Conservation (phyloP, 2,113 vertebrate genomes). For the Crocuta crocuta region DNA sequence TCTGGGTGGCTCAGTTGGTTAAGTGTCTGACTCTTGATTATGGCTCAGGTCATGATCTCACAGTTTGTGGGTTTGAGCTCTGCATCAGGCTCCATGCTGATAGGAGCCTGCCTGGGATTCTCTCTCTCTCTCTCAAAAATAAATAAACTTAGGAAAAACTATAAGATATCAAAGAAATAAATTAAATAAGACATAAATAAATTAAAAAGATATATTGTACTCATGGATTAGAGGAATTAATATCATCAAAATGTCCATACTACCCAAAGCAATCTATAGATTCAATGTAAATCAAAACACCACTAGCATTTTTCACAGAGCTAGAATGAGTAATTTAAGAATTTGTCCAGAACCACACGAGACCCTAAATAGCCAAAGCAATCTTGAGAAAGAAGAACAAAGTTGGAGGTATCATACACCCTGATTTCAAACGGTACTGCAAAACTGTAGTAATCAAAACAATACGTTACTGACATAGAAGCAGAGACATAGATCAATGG, state of each 20-base stretch:
- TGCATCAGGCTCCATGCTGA: too few relatives aligned
- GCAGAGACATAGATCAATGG: not conserved
- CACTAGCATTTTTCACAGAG: not conserved
- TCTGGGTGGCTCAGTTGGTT: too few relatives aligned
- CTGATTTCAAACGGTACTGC: not conserved
- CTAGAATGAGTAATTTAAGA: not conserved
- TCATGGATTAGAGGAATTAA: not conserved
- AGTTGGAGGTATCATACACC: not conserved
- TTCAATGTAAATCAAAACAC: not conserved
- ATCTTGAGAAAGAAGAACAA: not conserved
- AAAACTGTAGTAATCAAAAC: not conserved
- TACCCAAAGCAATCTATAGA: not conserved
- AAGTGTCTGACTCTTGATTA: too few relatives aligned
- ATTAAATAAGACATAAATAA: not conserved
- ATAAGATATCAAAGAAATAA: not conserved
- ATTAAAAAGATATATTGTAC: not conserved
- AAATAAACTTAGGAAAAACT: not conserved
- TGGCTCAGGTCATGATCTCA: too few relatives aligned
- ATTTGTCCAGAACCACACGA: not conserved
- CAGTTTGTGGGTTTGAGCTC: too few relatives aligned
- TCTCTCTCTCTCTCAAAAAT: too few relatives aligned
- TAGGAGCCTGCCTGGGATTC: too few relatives aligned
- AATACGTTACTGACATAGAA: not conserved
- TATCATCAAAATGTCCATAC: not conserved
- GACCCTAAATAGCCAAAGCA: not conserved